Base-by-base conservation (phyloP, 2,888 invertebrate genomes). In the Ypsolopha sequella region DNA sequence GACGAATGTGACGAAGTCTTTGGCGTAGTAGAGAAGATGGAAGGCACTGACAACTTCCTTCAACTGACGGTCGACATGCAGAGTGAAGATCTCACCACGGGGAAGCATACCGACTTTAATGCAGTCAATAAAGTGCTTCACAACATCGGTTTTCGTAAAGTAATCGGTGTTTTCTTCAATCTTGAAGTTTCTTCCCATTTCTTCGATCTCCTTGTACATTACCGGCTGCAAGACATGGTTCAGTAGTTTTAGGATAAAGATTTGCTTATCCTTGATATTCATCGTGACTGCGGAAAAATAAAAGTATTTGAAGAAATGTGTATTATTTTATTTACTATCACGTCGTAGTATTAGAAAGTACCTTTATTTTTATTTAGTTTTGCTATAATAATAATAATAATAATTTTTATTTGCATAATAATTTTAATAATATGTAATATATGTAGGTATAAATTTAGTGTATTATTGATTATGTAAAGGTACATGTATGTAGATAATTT, bases 21-120 rank as follows among this genome's bases (percentile, higher is more conserved):
- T 87, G 56, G 88, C 87, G 56, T 84, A 88, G 70, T 81, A 87
- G 51, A 89, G 69, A 61, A 87, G 66, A 59, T 89, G 88, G 75
- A 88, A 88, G 65, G 88, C 78, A 50, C 71, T 73, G 50, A 88
- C 75, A 9, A 84, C 84, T 68, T 88, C 88, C 51, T 84, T 78
- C 35, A 87, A 65, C 59, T 88, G 88, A 8, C 86, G 80, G 56
- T 85, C 80, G 44, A 87, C 66, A 60, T 81, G 72, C 39, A 88
- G 64, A 44, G 88, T 86, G 66, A 89, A 89, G 45, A 88, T 70
- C 60, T 86, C 85, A 52, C 87, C 86, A 36, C 78, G 78, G 0
- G 91, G 91, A 46, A 92, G 73, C 54, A 88, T 70, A 41, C 90
- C 90, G 39, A 88, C 67, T 49, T 88, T 82, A 48, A 88, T 72